A percentile compares a stretch with the other conserved stretches of the same genome.
Evolutionary conservation across 2,113 vertebrate species (phyloP).

Genomic region (Xenopus borealis): DNA sequence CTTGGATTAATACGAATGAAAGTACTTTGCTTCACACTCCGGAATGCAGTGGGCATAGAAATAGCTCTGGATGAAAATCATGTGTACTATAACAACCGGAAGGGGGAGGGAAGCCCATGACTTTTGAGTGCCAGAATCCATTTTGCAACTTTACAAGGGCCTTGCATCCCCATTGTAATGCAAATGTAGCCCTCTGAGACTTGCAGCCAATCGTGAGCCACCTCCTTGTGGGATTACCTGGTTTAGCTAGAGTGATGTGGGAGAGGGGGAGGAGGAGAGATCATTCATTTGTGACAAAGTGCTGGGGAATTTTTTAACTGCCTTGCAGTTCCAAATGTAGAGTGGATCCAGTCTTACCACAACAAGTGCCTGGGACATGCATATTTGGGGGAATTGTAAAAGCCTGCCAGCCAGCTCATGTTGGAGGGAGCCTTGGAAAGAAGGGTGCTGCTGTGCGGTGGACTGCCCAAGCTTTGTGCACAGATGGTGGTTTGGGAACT

Average conservation of each 20-base stretch:
- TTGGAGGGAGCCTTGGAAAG: background rate
- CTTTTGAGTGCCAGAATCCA: conserved; percentile 13
- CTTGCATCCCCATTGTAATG: conserved; percentile 52
- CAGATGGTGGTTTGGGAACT: conserved; percentile 1
- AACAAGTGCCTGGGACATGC: conserved; percentile 9
- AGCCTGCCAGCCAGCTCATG: background rate
- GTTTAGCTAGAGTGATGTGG: conserved; percentile 40
- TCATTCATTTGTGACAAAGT: conserved; percentile 34
- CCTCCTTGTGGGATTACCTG: conserved; percentile 59
- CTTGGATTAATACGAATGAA: background rate
- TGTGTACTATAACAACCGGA: conserved; percentile 13
- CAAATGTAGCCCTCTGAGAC: conserved; percentile 49
- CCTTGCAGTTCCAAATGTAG: conserved; percentile 9
- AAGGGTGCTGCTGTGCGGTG: background rate
- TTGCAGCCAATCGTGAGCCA: conserved; percentile 49
- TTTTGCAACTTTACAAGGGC: conserved; percentile 46
- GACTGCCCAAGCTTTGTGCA: background rate
- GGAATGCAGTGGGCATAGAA: background rate
- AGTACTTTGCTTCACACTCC: background rate
- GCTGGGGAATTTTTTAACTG: conserved; percentile 14
- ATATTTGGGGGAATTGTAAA: background rate
- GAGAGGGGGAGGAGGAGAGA: conserved; percentile 22
- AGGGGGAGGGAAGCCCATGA: background rate
- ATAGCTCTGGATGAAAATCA: conserved; percentile 14
- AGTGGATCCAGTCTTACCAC: conserved; percentile 14